Evolutionary conservation across 2,113 vertebrate species (phyloP).

Genomic region (Tringa solitaria): DNA sequence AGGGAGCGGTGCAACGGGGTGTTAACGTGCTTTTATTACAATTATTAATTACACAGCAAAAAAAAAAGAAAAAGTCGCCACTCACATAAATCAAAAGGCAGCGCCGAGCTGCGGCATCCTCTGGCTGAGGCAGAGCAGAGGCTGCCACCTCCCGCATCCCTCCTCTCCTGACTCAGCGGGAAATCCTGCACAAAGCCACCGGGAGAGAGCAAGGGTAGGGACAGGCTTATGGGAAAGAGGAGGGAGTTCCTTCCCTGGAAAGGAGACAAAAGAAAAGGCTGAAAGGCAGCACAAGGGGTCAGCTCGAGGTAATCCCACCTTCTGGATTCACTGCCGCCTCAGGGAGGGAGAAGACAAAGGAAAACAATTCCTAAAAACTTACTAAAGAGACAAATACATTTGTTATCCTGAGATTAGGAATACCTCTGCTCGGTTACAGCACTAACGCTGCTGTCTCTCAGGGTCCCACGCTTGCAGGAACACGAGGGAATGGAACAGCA

Average conservation of each 20-base stretch:
- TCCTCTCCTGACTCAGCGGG: not conserved
- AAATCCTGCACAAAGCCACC: constrained; percentile 28
- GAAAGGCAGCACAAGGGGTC: not conserved
- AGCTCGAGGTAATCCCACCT: not conserved
- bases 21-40: constrained; percentile 21
- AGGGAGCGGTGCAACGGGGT: not conserved
- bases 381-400: not conserved
- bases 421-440: not conserved
- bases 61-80: not conserved
- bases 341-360: not conserved
- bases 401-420: not conserved
- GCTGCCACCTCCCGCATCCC: not conserved
- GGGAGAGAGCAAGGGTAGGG: not conserved
- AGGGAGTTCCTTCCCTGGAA: constrained; percentile 1
- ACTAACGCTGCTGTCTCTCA: not conserved
- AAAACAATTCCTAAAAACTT: not conserved
- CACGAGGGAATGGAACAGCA: not conserved
- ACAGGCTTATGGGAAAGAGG: not conserved
- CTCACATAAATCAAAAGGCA: not conserved
- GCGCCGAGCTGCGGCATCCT: not conserved
- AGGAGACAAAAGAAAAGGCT: not conserved
- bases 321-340: not conserved
- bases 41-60: not conserved
- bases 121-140: not conserved
- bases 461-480: not conserved